phyloP scores from a whole-genome alignment of 92 coral and sea anemone genomes.

The Siderastrea radians region DNA sequence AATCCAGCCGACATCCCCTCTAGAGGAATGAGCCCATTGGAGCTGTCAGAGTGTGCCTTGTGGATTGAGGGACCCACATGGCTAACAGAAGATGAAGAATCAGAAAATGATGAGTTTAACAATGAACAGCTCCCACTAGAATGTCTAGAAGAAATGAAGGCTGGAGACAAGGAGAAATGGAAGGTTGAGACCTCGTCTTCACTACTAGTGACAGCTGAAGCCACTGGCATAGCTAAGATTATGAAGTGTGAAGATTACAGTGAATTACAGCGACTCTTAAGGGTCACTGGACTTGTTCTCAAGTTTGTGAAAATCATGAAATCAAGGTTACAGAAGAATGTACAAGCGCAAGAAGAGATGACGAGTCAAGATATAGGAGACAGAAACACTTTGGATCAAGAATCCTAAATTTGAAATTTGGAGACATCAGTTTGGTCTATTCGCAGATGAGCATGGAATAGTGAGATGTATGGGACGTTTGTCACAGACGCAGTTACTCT shows the following conservation, averaged over 20 bases:
- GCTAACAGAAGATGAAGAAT: constrained; percentile 34
- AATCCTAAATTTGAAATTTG: too few relatives aligned
- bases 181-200: constrained; percentile 28
- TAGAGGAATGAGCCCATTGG: constrained; percentile 60
- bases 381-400: too few relatives aligned
- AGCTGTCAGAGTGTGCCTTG: constrained; percentile 35
- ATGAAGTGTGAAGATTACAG: too few relatives aligned
- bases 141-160: constrained; percentile 52
- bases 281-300: too few relatives aligned
- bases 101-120: constrained; percentile 30
- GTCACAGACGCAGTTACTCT: not conserved
- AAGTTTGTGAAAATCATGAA: too few relatives aligned
- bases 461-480: too few relatives aligned
- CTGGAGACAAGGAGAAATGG: constrained; percentile 28
- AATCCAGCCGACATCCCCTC: constrained; percentile 77
- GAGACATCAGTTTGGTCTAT: too few relatives aligned
- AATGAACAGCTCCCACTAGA: constrained; percentile 25
- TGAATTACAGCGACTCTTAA: too few relatives aligned
- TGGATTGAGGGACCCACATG: constrained; percentile 74
- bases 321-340: not conserved
- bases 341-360: not conserved
- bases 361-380: too few relatives aligned
- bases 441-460: too few relatives aligned
- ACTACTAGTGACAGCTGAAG: not conserved
- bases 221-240: too few relatives aligned